Base-by-base conservation (phyloP, 2,113 vertebrate species). In the Junco hyemalis region DNA sequence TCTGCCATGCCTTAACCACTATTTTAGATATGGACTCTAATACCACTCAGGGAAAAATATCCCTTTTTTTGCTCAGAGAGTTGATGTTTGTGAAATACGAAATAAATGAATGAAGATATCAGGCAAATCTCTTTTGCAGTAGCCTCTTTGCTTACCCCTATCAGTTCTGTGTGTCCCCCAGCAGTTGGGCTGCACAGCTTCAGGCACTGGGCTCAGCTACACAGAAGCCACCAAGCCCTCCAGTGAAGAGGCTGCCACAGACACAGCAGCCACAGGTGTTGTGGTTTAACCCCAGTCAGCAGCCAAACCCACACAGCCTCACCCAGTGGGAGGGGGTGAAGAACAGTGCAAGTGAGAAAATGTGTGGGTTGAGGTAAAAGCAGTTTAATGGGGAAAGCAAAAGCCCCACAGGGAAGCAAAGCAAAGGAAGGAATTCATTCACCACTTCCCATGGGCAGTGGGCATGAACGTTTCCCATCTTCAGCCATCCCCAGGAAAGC, bases 291-390 rank as follows among this genome's bases (percentile, higher is more conserved):
- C 71, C 63, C 79, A 70, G 71, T 22, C 42, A 19, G 71, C 48
- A 56, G 0, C 35, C 21, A 31, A 77, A 25, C 64, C 79, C 56
- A 77, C 48, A 20, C 15, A 77, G 36, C 35, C 54, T 76, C 12
- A 0, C n/a, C 16, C 40, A 5, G 14, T 26, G 79, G n/a, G 12
- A 0, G 4, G 40, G 21, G 35, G 18, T 2, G 5, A 36, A 16
- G 47, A 35, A 20, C 29, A 53, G 17, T 23, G 38, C 33, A 54
- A 69, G 63, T 42, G 79, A 77, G 63, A 61, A 47, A 54, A 28
- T 0, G 1, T 0, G 2, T 63, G 22, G 40, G 35, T 56, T 56
- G 63, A 42, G 18, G 24, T 42, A 63, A 42, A 77, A 68, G 17
- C 26, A 56, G 7, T 63, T 77, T 56, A 56, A 33, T 56, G 31